A percentile compares a stretch with the other conserved stretches of the same genome.
phyloP scores from a whole-genome alignment of 2,888 invertebrate genomes.

The Spicauda simplicius region DNA sequence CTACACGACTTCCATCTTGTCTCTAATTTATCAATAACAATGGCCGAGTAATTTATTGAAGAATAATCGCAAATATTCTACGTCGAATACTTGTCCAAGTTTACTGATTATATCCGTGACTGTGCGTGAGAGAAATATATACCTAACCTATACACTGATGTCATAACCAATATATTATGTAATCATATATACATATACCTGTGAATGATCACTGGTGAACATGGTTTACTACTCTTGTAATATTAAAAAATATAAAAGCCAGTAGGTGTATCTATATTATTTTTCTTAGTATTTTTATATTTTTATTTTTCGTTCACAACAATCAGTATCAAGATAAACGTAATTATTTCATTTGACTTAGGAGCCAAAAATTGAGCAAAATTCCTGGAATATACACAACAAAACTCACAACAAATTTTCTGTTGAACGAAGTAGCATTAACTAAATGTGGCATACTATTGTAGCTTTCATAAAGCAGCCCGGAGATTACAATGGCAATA shows the following conservation, averaged over 20 bases:
- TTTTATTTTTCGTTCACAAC: no score
- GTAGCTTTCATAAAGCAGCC: slow-evolving; percentile 25
- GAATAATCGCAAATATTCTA: slow-evolving; percentile 5
- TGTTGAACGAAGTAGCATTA: slow-evolving; percentile 20
- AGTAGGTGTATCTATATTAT: no score
- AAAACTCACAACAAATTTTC: neutral
- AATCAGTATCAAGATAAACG: no score
- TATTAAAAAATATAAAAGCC: no score
- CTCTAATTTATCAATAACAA: slow-evolving; percentile 28
- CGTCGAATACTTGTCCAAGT: neutral
- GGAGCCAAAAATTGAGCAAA: neutral
- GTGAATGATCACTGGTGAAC: no score
- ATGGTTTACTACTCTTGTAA: no score
- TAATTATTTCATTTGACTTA: neutral
- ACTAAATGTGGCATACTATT: slow-evolving; percentile 25
- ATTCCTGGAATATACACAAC: neutral
- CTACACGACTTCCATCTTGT: slow-evolving; percentile 27
- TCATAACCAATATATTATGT: no score
- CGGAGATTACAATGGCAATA: slow-evolving; percentile 29
- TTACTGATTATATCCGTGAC: neutral
- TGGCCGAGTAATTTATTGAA: slow-evolving; percentile 6
- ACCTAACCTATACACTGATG: no score
- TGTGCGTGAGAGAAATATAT: no score
- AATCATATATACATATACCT: no score
- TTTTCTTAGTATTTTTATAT: no score